Base-by-base conservation (phyloP, 1,140 invertebrate species). In the Mercenaria mercenaria region DNA sequence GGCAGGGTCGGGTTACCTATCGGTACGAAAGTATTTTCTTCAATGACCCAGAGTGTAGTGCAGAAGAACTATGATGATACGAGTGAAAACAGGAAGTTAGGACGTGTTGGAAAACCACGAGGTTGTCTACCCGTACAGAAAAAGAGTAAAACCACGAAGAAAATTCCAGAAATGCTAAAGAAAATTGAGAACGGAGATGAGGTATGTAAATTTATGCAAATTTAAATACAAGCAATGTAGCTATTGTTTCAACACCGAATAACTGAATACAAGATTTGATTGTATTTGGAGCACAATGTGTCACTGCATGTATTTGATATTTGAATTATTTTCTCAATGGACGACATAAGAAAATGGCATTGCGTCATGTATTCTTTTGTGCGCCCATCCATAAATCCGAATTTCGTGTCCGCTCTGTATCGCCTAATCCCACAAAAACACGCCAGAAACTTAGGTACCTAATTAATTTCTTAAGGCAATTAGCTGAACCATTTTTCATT, bases 61-160 rank as follows among this genome's bases (percentile, higher is more conserved):
- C 59, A 8, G 59, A 29, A n/a, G 26, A 8, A 29, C 0, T 92
- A 92, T 41, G 81, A 32, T 23, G 86, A 92, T 50, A 92, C 86
- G 41, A 0, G 67, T 15, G 26, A 69, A 0, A 92, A 92, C 37
- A 50, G 89, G 26, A 64, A 29, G 47, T 29, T 89, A 59, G 89
- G 86, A n/a, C 61, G 92, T 50, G 91, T 89, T 41, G 91, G 92
- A 1, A 34, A 69, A 52, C 81, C 76, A 0, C 11, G 61, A 13
- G 90, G 90, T 20, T 34, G 41, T 26, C 50, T 89, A 32, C 29
- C 56, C 61, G 37, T 82, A 61, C 29, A 43, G 23, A 26, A 26
- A 43, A 81, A 41, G 59, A 50, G 34, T 59, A 10, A 18, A 29
- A 32, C 29, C 2, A 47, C 41, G 39, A 23, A 39, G 69, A 43